Conservation (phyloP, 1,140 invertebrate species). For the Diuraphis noxia region DNA sequence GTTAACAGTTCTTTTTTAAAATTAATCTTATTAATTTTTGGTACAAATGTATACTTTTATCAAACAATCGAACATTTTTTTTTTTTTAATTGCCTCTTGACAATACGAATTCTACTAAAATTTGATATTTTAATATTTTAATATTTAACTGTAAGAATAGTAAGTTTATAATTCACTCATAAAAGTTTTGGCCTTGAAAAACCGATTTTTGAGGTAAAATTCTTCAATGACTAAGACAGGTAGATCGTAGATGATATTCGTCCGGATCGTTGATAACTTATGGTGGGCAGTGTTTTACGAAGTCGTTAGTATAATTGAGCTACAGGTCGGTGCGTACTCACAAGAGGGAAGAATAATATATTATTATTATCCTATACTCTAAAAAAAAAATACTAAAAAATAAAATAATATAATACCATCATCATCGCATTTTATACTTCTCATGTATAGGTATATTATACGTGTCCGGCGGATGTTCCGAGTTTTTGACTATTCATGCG, state of each 20-base stretch:
- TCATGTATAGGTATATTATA: neutral
- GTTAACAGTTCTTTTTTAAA: neutral
- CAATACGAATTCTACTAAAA: neutral
- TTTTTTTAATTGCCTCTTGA: too few species aligned
- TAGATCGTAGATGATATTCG: neutral
- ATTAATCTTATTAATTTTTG: neutral
- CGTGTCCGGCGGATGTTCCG: conserved; percentile 47
- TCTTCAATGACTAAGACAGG: neutral
- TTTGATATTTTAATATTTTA: neutral
- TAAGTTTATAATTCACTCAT: neutral
- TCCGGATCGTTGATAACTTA: neutral
- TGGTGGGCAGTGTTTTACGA: neutral
- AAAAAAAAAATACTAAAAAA: neutral
- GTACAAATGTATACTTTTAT: neutral
- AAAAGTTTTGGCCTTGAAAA: neutral
- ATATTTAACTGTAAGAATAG: neutral
- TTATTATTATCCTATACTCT: conserved; percentile 10
- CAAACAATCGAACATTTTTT: neutral
- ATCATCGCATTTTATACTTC: neutral
- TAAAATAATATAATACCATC: conserved; percentile 6
- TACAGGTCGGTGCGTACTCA: neutral
- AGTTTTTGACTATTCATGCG: conserved; percentile 43
- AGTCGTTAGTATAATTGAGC: neutral
- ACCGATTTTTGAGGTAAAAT: neutral
- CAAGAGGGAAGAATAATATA: neutral